Evolutionary conservation across 2,888 invertebrate species (phyloP).

Genomic region (Abrostola triplasia): DNA sequence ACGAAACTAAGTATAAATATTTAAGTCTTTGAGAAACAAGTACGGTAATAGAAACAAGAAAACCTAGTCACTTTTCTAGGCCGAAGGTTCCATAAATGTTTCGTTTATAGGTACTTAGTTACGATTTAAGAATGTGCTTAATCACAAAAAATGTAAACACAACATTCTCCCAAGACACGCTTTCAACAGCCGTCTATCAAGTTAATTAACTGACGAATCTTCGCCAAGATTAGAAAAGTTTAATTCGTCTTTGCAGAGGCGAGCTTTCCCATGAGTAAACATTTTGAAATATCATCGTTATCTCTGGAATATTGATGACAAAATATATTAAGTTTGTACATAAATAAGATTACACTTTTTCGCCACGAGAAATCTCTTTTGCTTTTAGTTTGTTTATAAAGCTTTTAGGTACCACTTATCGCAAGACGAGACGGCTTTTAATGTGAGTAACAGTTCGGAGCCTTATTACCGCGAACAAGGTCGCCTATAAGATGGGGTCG

Average conservation of each 20-base stretch:
- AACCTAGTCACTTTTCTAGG: too few species aligned
- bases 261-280: constrained; percentile 25
- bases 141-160: constrained; percentile 11
- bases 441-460: constrained; percentile 41
- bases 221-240: constrained; percentile 49
- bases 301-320: constrained; percentile 21
- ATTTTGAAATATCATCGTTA: constrained; percentile 25
- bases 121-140: background rate
- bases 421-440: constrained; percentile 39
- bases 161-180: constrained; percentile 29
- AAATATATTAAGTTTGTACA: constrained; percentile 26
- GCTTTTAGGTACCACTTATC: constrained; percentile 57
- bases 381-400: constrained; percentile 26
- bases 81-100: background rate
- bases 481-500: constrained; percentile 44
- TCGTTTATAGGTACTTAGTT: background rate
- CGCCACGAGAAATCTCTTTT: constrained; percentile 14
- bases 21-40: too few species aligned
- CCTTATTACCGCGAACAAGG: constrained; percentile 51
- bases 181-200: constrained; percentile 39
- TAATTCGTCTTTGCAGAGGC: constrained; percentile 30
- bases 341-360: constrained; percentile 28
- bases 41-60: too few species aligned
- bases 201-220: constrained; percentile 40
- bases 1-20: too few species aligned